phyloP scores from a whole-genome alignment of 1,140 invertebrate genomes.

The Probaryconus sp. region DNA sequence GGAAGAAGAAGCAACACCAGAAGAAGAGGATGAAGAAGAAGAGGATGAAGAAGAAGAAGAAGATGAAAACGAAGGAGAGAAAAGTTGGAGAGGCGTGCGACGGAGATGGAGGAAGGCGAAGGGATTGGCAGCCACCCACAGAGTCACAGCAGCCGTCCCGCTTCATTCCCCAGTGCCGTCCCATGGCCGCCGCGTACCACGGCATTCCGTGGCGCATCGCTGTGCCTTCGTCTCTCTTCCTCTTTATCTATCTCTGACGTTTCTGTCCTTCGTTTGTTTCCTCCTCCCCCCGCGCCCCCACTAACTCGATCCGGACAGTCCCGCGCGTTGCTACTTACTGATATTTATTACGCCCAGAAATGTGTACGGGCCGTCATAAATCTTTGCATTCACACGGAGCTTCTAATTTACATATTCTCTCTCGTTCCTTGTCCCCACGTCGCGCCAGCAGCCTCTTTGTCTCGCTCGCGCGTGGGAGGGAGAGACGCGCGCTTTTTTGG shows the following conservation, averaged over 20 bases:
- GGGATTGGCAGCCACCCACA: conserved; percentile 70
- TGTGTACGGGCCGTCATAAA: conserved; percentile 76
- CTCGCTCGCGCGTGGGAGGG: conserved; percentile 24
- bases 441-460: conserved; percentile 17
- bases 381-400: conserved; percentile 77
- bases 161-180: conserved; percentile 27
- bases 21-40: conserved; percentile 2
- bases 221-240: conserved; percentile 2
- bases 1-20: conserved; percentile 24
- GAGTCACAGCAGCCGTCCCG: conserved; percentile 52
- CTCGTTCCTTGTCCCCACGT: conserved; percentile 19
- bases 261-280: conserved; percentile 2
- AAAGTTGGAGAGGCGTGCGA: conserved; percentile 22
- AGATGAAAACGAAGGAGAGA: too few relatives aligned
- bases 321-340: conserved; percentile 75
- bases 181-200: conserved; percentile 22
- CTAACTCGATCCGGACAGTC: conserved; percentile 57
- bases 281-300: conserved; percentile 13
- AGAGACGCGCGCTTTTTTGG: conserved; percentile 46
- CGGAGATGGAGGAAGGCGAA: conserved; percentile 51
- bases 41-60: too few relatives aligned
- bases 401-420: conserved; percentile 77
- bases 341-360: conserved; percentile 78
- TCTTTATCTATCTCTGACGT: conserved; percentile 1
- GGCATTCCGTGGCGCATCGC: conserved; percentile 4